Evolutionary conservation across 2,113 vertebrate species (phyloP).

Genomic region (Ursus arctos): DNA sequence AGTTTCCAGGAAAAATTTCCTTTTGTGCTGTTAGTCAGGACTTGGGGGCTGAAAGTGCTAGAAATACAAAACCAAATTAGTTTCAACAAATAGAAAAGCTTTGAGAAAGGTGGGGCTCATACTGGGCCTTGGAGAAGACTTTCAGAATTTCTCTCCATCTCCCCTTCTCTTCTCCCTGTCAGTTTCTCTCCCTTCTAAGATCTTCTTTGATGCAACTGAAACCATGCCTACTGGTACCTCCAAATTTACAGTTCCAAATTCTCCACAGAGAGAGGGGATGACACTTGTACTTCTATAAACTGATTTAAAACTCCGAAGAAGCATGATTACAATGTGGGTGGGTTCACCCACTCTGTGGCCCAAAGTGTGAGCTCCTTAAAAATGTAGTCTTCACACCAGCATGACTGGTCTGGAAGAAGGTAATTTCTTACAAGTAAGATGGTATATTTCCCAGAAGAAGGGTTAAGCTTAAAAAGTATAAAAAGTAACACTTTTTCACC

Average conservation of each 20-base stretch:
- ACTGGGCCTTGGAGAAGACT: neutral
- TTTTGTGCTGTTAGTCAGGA: neutral
- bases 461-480: neutral
- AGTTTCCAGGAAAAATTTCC: neutral
- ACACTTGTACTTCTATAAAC: neutral
- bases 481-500: neutral
- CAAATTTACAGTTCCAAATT: neutral
- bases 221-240: neutral
- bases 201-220: neutral
- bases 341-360: neutral
- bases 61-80: slow-evolving; percentile 7
- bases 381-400: neutral
- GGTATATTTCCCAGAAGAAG: neutral
- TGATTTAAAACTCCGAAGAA: neutral
- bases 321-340: fast-evolving
- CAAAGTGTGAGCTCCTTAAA: neutral
- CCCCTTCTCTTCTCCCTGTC: neutral
- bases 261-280: neutral
- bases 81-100: neutral
- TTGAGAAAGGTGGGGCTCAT: neutral
- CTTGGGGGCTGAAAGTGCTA: neutral
- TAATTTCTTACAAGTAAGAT: neutral
- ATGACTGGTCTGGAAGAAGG: neutral
- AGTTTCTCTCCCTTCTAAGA: neutral
- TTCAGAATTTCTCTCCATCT: neutral